Percentiles rank a stretch among this genome's conserved stretches.
Conservation (phyloP, 2,113 vertebrate species). For the Prietella phreatophila region DNA sequence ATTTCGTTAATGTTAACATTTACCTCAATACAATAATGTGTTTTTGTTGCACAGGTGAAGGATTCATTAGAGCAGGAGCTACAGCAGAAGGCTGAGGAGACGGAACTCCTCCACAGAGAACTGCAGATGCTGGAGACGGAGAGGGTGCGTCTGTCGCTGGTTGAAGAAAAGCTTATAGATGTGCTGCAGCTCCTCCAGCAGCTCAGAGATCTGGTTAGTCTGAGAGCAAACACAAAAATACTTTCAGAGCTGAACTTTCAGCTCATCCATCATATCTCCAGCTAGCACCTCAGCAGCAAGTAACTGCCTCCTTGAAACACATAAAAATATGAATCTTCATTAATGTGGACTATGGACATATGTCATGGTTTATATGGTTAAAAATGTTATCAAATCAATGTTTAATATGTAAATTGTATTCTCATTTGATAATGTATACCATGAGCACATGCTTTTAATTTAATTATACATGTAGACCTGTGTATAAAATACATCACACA, state of each 20-base stretch:
- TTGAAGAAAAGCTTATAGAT: slow-evolving; percentile 90
- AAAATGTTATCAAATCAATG: neutral
- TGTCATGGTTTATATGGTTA: neutral
- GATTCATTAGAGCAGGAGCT: slow-evolving; percentile 75
- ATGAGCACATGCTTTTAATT: neutral
- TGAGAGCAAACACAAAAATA: neutral
- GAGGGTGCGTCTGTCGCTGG: slow-evolving; percentile 83
- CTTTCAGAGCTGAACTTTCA: neutral
- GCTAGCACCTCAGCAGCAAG: neutral
- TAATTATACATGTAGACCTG: too few relatives aligned
- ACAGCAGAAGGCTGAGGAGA: slow-evolving; percentile 80
- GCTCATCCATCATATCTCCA: neutral
- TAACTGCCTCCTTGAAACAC: neutral
- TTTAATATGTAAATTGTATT: neutral
- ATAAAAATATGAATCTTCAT: neutral
- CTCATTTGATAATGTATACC: neutral
- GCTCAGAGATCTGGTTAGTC: slow-evolving; percentile 82
- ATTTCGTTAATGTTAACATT: neutral
- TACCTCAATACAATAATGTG: slow-evolving; percentile 46
- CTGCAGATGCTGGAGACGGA: slow-evolving; percentile 92
- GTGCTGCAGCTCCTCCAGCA: slow-evolving; percentile 87
- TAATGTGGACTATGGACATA: too few relatives aligned
- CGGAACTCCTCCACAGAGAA: slow-evolving; percentile 80
- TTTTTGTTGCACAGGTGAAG: slow-evolving; percentile 70
- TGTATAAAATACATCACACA: too few relatives aligned